These are phyloP conservation scores for Musca domestica DNA, from an alignment of 1,140 invertebrate species.

Conservation along the genomic window DNA sequence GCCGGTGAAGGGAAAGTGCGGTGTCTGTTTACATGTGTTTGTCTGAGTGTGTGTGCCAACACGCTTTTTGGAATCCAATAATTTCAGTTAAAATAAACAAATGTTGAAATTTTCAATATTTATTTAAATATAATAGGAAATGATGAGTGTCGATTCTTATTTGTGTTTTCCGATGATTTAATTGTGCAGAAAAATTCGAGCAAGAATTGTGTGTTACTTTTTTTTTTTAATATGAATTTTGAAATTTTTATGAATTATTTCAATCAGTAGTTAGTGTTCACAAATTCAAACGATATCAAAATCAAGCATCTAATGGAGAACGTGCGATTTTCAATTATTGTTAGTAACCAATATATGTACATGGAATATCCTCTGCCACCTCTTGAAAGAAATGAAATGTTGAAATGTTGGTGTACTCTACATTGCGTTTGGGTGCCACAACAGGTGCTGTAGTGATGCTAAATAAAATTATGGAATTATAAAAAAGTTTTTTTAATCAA, in stretches of 20 bases:
- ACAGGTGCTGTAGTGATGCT: too few species aligned
- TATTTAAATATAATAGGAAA: conserved; percentile 11
- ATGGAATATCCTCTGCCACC: background rate
- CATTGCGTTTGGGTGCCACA: too few species aligned
- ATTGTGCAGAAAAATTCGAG: background rate
- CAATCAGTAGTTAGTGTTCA: background rate
- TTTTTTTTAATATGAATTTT: background rate
- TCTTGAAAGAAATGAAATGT: too few species aligned
- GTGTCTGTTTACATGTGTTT: too few species aligned
- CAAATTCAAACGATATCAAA: background rate
- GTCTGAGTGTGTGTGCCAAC: background rate
- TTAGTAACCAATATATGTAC: conserved; percentile 31
- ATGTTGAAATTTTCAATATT: conserved; percentile 4
- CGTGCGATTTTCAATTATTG: conserved; percentile 52
- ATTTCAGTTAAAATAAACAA: conserved; percentile 18
- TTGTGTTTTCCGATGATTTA: conserved; percentile 18
- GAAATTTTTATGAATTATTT: background rate
- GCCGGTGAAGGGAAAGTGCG: background rate
- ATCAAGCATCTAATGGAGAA: conserved; percentile 43
- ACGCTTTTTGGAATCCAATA: conserved; percentile 3
- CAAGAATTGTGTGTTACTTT: background rate
- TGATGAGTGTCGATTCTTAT: conserved; percentile 14
- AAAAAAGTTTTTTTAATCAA: too few species aligned
- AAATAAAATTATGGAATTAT: too few species aligned
- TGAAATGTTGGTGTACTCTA: background rate